phyloP scores from a whole-genome alignment of 2,113 vertebrate species.

The Piliocolobus tephrosceles region DNA sequence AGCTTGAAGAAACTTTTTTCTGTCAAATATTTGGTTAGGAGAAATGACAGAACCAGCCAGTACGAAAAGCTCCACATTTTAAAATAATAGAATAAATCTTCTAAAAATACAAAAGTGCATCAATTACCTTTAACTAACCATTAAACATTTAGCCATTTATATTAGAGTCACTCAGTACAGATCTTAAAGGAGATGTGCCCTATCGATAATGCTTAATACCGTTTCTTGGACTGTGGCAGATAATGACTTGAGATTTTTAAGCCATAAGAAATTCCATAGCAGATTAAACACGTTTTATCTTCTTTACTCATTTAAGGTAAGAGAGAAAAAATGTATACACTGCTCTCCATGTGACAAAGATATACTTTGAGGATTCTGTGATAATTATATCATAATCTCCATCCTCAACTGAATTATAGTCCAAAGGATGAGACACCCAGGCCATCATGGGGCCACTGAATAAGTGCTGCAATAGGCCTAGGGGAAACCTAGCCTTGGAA shows the following conservation, averaged over 20 bases:
- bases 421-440: background rate
- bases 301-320: background rate
- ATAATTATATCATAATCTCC: background rate
- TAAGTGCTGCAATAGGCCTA: background rate
- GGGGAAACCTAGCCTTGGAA: background rate
- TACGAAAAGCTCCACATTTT: slow-evolving; percentile 30
- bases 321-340: background rate
- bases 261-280: background rate
- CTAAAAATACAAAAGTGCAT: background rate
- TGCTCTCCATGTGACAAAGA: background rate
- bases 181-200: background rate
- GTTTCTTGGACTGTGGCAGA: background rate
- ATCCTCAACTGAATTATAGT: background rate
- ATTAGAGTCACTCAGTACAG: background rate
- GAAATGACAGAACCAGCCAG: slow-evolving; percentile 39
- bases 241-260: background rate
- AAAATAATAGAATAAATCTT: background rate
- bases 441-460: background rate
- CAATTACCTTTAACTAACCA: slow-evolving; percentile 3
- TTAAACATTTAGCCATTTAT: background rate
- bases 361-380: background rate
- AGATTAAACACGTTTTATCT: background rate
- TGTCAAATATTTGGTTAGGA: slow-evolving; percentile 68
- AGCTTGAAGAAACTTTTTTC: slow-evolving; percentile 6
- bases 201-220: background rate